A percentile compares a stretch with the other conserved stretches of the same genome.
Conservation (phyloP, 2,797 vertebrate species). For the Clarias laeviceps region DNA sequence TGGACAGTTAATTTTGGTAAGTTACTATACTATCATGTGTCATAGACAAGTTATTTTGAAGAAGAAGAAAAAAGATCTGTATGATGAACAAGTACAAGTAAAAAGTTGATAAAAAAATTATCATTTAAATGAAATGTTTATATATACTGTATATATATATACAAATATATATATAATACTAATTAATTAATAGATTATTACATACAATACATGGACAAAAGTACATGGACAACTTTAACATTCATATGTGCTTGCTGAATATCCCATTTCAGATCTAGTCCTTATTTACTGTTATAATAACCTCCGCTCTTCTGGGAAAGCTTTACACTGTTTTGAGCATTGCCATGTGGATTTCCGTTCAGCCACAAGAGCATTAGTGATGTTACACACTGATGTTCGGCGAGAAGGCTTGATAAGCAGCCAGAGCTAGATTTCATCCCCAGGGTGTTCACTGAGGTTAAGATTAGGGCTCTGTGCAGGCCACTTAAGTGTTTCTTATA, state of each 20-base stretch:
- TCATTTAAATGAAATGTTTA: no score
- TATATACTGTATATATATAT: no score
- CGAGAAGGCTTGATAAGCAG: no score
- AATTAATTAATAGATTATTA: no score
- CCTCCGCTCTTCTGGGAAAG: background rate
- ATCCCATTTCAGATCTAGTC: background rate
- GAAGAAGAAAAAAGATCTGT: no score
- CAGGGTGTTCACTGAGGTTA: no score
- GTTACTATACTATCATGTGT: background rate
- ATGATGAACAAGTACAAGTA: no score
- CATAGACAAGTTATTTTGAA: background rate
- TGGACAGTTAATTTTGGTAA: background rate
- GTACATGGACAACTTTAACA: background rate
- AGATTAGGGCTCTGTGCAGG: background rate
- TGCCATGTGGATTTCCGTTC: background rate
- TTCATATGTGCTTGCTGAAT: background rate
- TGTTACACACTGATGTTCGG: no score
- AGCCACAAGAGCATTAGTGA: background rate
- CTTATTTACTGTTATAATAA: background rate
- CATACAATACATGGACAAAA: background rate
- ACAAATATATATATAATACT: background rate
- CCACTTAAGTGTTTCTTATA: background rate
- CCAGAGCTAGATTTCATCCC: no score
- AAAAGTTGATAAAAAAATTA: no score
- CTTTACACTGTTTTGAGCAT: background rate